Percentiles rank a stretch among this genome's conserved stretches.
These are phyloP conservation scores for Emberiza fucata DNA, from an alignment of 2,113 vertebrate species.

Conservation along the genomic window DNA sequence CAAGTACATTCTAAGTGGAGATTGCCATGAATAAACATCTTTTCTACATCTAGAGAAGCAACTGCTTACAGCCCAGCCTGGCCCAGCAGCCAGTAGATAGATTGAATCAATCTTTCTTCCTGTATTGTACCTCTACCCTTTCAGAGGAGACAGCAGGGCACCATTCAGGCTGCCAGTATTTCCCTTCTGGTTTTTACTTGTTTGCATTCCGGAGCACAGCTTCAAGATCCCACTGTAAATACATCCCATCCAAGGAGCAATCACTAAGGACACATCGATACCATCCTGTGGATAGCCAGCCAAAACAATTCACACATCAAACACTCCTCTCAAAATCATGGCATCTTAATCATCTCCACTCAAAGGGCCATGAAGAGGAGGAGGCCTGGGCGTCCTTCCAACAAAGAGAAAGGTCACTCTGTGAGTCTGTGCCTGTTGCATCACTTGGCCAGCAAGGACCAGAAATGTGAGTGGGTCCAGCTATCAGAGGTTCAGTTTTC, in stretches of 20 bases:
- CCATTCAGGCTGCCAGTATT: not conserved
- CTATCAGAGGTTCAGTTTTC: not conserved
- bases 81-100: not conserved
- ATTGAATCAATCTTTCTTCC: not conserved
- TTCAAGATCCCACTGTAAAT: not conserved
- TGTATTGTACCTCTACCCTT: not conserved
- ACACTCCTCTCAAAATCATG: not conserved
- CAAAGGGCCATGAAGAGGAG: not conserved
- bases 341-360: not conserved
- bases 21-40: not conserved
- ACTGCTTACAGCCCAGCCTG: accelerated
- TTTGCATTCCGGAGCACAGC: not conserved
- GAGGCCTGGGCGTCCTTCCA: not conserved
- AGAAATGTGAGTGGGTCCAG: accelerated
- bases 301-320: not conserved
- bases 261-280: not conserved
- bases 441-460: not conserved
- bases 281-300: not conserved
- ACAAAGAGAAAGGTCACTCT: not conserved
- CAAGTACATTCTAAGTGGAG: not conserved
- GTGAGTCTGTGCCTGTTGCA: not conserved
- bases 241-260: not conserved
- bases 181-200: not conserved
- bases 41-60: not conserved
- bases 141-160: not conserved